phyloP scores from a whole-genome alignment of 2,888 invertebrate species.

The Acanthacorydalis orientalis region DNA sequence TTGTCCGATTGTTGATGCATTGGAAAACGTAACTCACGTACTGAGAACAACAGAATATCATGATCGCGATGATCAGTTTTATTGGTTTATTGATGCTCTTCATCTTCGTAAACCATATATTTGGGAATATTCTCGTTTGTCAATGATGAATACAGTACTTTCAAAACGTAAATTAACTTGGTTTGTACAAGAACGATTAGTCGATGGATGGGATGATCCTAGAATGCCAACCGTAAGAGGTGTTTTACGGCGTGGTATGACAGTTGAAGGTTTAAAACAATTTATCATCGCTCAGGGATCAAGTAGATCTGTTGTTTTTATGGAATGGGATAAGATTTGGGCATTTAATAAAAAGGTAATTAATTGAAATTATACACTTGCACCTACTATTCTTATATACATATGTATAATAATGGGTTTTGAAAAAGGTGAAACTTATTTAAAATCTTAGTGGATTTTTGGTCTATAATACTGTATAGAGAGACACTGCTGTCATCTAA shows the following conservation, averaged over 20 bases:
- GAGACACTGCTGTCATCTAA: too few species aligned
- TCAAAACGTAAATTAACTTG: constrained; percentile 96
- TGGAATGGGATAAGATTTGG: constrained; percentile 99
- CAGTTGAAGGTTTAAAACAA: constrained; percentile 89
- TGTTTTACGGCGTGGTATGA: constrained; percentile 88
- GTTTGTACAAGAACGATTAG: constrained; percentile 88
- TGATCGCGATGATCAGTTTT: constrained; percentile 94
- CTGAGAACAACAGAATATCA: constrained; percentile 97
- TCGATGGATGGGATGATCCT: constrained; percentile 99
- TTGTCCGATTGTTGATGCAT: constrained; percentile 95
- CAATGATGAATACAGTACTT: constrained; percentile 95
- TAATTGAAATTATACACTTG: neutral
- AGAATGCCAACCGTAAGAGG: constrained; percentile 97
- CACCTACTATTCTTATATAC: neutral
- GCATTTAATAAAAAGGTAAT: constrained; percentile 90
- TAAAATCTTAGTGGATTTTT: too few species aligned
- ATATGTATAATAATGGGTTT: constrained; percentile 4
- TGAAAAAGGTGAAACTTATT: too few species aligned
- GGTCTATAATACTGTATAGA: too few species aligned
- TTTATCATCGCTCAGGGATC: constrained; percentile 98
- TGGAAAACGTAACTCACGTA: constrained; percentile 95
- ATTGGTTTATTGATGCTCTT: constrained; percentile 86
- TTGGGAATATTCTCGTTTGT: constrained; percentile 91
- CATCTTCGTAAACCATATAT: constrained; percentile 80
- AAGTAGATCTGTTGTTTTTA: constrained; percentile 90